Evolutionary conservation across 2,797 vertebrate genomes (phyloP).

Genomic region (Falco novaeseelandiae): DNA sequence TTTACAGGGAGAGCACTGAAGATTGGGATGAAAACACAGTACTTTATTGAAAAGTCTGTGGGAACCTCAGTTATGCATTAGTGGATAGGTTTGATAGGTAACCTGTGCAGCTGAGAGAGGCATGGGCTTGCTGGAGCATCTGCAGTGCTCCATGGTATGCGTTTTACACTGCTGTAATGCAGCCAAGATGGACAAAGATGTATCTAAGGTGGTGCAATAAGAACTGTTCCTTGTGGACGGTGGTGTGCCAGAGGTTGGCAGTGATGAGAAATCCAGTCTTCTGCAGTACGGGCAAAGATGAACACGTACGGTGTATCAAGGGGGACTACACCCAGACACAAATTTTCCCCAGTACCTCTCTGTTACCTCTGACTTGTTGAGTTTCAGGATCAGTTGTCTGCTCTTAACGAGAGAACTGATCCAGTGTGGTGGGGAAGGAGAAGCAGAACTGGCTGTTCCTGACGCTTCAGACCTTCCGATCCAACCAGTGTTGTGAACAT

Average conservation of each 20-base stretch:
- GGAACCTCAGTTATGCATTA: background rate
- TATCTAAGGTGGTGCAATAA: background rate
- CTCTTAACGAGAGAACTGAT: background rate
- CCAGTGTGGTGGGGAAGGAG: background rate
- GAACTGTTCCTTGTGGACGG: background rate
- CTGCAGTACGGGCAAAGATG: background rate
- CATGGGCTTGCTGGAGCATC: background rate
- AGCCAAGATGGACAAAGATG: background rate
- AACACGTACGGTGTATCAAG: accelerated
- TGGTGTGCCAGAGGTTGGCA: background rate
- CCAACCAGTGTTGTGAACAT: background rate
- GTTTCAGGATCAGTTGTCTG: background rate
- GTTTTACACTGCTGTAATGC: background rate
- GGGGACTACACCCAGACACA: background rate
- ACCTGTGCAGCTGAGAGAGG: background rate
- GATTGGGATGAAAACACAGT: background rate
- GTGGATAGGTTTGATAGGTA: background rate
- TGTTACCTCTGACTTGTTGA: background rate
- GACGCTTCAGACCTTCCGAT: background rate
- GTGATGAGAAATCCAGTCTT: background rate
- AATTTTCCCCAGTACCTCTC: background rate
- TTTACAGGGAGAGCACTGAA: background rate
- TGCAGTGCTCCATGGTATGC: background rate
- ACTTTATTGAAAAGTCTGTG: background rate
- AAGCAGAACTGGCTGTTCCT: background rate